phyloP scores from a whole-genome alignment of 2,113 vertebrate species.

The Antechinus flavipes region DNA sequence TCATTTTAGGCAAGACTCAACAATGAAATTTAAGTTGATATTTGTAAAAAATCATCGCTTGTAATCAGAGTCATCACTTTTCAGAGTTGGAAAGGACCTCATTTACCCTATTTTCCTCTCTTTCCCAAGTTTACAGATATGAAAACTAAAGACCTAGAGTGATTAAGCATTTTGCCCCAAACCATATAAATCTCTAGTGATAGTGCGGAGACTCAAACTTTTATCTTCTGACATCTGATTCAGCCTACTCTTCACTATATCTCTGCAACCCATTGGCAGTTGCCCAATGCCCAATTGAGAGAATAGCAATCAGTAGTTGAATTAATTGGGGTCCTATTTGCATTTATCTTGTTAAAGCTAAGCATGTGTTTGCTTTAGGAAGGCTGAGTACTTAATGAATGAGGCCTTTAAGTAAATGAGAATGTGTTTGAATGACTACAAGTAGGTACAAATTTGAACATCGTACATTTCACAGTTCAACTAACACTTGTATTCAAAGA shows the following conservation, averaged over 20 bases:
- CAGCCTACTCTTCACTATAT: background rate
- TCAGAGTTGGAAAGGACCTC: background rate
- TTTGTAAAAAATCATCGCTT: background rate
- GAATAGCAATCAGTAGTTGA: background rate
- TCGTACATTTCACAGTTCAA: background rate
- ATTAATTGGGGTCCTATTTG: background rate
- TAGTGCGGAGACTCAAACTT: background rate
- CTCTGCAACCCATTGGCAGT: background rate
- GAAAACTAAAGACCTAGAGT: background rate
- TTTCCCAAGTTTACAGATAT: background rate
- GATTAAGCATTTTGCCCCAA: background rate
- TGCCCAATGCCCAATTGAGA: background rate
- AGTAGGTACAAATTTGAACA: background rate
- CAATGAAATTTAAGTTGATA: background rate
- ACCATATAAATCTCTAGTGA: background rate
- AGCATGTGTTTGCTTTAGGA: background rate
- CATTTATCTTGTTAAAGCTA: background rate
- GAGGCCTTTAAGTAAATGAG: background rate
- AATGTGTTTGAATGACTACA: background rate
- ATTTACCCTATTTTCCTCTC: background rate
- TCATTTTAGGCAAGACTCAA: background rate
- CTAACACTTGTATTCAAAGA: background rate
- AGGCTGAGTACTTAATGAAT: background rate
- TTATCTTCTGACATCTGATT: background rate
- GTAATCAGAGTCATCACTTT: background rate